These are phyloP conservation scores for Opisthograptis luteolata DNA, from an alignment of 2,888 invertebrate genomes.

Conservation along the genomic window DNA sequence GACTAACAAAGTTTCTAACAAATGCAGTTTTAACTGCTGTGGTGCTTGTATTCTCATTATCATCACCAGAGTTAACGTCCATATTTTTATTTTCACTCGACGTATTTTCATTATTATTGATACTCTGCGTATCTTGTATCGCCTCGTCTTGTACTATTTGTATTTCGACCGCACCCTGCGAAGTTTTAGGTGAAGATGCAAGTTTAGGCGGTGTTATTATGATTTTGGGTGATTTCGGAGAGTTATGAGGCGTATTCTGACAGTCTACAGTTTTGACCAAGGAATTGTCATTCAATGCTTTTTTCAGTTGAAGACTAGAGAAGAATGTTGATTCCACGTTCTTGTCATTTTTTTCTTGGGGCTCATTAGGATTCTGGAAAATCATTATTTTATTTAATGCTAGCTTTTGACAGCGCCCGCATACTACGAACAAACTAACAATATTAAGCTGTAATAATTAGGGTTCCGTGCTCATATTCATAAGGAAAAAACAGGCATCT, in stretches of 20 bases:
- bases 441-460: too few species aligned
- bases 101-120: too few species aligned
- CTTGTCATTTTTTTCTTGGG: not conserved
- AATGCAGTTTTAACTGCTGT: slow-evolving; percentile 6
- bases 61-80: too few species aligned
- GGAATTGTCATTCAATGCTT: not conserved
- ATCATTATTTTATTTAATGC: too few species aligned
- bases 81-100: too few species aligned
- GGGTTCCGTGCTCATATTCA: too few species aligned
- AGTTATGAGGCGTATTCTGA: not conserved
- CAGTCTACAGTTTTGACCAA: not conserved
- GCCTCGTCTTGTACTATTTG: not conserved
- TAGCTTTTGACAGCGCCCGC: too few species aligned
- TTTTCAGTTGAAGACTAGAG: slow-evolving; percentile 20
- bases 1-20: slow-evolving; percentile 24
- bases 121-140: not conserved
- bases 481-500: too few species aligned
- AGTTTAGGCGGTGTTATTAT: not conserved
- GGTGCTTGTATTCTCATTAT: not conserved
- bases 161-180: too few species aligned
- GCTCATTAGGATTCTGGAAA: slow-evolving; percentile 20
- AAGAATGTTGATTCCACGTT: slow-evolving; percentile 19
- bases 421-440: too few species aligned
- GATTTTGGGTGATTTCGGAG: not conserved
- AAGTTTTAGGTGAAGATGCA: not conserved